Evolutionary conservation across 2,888 invertebrate species (phyloP).

Genomic region (Agrotis clavis): DNA sequence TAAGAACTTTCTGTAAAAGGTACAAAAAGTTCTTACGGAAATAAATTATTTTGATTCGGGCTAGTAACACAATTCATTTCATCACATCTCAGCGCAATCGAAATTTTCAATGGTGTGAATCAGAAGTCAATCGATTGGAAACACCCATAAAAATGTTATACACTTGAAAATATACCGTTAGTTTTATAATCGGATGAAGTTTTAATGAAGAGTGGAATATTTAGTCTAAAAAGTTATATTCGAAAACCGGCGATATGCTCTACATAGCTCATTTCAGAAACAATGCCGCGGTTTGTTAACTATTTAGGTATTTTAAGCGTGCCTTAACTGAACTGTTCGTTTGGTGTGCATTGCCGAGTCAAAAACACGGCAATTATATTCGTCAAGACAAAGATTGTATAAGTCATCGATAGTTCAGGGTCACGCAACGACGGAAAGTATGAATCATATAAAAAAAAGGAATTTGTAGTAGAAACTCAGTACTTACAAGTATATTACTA

Average conservation of each 20-base stretch:
- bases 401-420: constrained; percentile 44
- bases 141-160: constrained; percentile 20
- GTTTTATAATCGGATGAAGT: constrained; percentile 10
- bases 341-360: background rate
- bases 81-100: constrained; percentile 8
- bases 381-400: constrained; percentile 27
- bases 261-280: constrained; percentile 46
- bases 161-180: constrained; percentile 2
- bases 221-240: constrained; percentile 31
- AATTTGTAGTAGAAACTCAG: constrained; percentile 12
- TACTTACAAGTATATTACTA: background rate
- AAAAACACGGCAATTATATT: constrained; percentile 17
- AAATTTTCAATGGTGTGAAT: constrained; percentile 35
- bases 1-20: too few species aligned
- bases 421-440: constrained; percentile 24
- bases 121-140: constrained; percentile 38
- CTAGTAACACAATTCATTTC: background rate
- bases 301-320: constrained; percentile 35
- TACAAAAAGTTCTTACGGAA: too few species aligned
- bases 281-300: constrained; percentile 35
- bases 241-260: constrained; percentile 54
- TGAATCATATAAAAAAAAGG: constrained; percentile 39
- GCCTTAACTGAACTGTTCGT: constrained; percentile 19
- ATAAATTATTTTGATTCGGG: too few species aligned
- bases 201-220: constrained; percentile 30